Percentiles rank a stretch among this genome's conserved stretches.
phyloP scores from a whole-genome alignment of 2,113 vertebrate species.

The Pleuronectes platessa region DNA sequence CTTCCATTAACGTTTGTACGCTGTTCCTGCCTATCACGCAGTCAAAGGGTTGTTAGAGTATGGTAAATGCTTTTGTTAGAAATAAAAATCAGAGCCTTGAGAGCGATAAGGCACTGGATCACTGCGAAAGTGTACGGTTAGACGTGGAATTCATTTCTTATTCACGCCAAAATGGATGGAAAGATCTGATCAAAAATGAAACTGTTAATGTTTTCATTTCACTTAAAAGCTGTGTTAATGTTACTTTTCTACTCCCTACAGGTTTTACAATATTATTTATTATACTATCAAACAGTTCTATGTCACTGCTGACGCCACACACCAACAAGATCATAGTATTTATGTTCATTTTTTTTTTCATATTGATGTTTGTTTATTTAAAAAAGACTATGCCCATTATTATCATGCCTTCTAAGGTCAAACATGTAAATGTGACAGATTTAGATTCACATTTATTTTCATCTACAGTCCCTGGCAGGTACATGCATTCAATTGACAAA shows the following conservation, averaged over 20 bases:
- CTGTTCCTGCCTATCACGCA: conserved; percentile 53
- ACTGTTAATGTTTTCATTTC: not conserved
- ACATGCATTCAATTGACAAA: no score
- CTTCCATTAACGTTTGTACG: conserved; percentile 66
- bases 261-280: not conserved
- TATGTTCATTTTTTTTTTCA: no score
- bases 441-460: no score
- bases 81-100: conserved; percentile 34
- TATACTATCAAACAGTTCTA: not conserved
- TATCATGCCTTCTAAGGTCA: no score
- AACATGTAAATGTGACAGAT: no score
- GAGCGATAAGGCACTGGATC: conserved; percentile 32
- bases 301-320: not conserved
- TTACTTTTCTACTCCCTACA: not conserved
- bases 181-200: conserved; percentile 29
- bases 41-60: conserved; percentile 48
- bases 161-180: conserved; percentile 21
- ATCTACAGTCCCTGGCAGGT: no score
- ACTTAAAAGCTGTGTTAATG: not conserved
- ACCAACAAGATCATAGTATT: no score
- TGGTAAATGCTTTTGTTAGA: conserved; percentile 55
- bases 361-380: no score
- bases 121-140: conserved; percentile 27
- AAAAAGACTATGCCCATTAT: no score
- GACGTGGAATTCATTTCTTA: not conserved